Percentiles rank a stretch among this genome's conserved stretches.
Conservation (phyloP, 2,113 vertebrate genomes). For the Rhea pennata region DNA sequence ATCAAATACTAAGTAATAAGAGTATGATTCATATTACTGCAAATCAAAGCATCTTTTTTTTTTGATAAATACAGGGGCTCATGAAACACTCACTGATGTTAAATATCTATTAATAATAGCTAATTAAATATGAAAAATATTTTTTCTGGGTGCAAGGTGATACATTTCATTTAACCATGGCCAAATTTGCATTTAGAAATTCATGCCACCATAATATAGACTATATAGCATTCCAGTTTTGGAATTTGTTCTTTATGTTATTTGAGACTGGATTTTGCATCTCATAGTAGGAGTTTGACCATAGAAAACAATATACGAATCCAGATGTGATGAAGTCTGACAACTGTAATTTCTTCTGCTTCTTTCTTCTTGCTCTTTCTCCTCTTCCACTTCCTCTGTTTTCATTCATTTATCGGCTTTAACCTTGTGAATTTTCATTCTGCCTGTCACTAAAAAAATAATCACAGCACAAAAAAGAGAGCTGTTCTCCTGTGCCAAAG, state of each 20-base stretch:
- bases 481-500: neutral
- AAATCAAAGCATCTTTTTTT: neutral
- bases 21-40: neutral
- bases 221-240: neutral
- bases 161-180: neutral
- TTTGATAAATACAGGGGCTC: neutral
- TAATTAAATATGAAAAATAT: neutral
- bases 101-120: neutral
- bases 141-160: neutral
- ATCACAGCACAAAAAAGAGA: neutral
- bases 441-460: neutral
- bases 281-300: neutral
- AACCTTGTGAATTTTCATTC: neutral
- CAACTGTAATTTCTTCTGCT: neutral
- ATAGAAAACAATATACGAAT: neutral
- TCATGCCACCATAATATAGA: fast-evolving
- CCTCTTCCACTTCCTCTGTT: neutral
- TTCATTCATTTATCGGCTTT: neutral
- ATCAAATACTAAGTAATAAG: neutral
- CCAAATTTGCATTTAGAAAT: neutral
- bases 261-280: neutral
- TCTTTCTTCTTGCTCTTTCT: neutral
- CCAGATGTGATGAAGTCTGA: neutral
- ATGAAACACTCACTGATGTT: neutral
- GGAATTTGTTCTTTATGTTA: neutral